Evolutionary conservation across 2,797 vertebrate genomes (phyloP).

Genomic region (Okamejei kenojei): DNA sequence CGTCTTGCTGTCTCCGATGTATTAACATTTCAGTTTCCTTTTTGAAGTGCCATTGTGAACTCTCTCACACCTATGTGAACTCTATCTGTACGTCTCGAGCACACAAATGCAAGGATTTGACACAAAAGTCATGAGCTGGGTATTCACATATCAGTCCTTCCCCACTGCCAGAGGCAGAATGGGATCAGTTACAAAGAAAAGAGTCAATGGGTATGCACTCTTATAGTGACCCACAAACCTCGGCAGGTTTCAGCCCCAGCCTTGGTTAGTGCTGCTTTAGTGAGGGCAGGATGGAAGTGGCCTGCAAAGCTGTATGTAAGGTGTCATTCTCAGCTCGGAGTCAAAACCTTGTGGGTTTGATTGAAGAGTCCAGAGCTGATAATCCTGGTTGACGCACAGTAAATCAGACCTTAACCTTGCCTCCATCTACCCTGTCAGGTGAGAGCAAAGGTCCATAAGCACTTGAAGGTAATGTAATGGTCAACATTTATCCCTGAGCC

Average conservation of each 20-base stretch:
- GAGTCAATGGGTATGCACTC: neutral
- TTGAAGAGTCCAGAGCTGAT: neutral
- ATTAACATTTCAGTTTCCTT: neutral
- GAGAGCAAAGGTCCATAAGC: too few relatives aligned
- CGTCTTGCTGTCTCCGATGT: neutral
- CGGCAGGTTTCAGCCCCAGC: neutral
- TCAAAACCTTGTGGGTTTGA: neutral
- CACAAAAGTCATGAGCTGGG: neutral
- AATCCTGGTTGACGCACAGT: neutral
- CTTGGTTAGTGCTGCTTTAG: neutral
- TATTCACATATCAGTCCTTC: neutral
- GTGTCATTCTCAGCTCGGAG: neutral
- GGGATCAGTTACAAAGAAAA: neutral
- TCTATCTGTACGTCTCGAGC: neutral
- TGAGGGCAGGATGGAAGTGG: neutral
- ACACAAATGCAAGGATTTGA: slow-evolving; percentile 16
- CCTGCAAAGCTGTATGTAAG: neutral
- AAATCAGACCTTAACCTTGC: neutral
- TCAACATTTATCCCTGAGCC: too few relatives aligned
- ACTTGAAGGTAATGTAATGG: too few relatives aligned
- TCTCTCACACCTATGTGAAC: neutral
- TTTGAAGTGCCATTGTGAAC: neutral
- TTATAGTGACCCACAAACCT: neutral
- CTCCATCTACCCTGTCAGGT: neutral
- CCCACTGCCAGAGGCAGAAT: neutral